Percentiles rank a stretch among this genome's conserved stretches.
Conservation (phyloP, 2,888 invertebrate species). For the Apodemia zela region DNA sequence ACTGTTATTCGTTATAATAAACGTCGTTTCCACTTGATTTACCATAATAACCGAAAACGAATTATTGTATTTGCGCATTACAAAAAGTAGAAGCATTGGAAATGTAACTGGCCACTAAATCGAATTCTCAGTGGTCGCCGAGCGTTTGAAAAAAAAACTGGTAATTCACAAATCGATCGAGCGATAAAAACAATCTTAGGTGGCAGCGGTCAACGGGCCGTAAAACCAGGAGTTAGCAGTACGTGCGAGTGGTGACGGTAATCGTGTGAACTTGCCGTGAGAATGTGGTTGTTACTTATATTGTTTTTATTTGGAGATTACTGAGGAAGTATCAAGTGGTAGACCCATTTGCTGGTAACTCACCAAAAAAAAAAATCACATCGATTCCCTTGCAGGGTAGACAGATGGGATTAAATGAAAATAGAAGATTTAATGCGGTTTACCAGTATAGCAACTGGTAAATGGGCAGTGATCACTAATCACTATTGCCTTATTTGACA, state of each 20-base stretch:
- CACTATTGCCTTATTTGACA: no score
- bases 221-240: constrained; percentile 58
- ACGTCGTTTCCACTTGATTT: constrained; percentile 8
- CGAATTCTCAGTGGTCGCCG: constrained; percentile 32
- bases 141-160: constrained; percentile 31
- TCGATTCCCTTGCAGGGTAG: no score
- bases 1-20: constrained; percentile 3
- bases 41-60: constrained; percentile 6
- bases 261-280: constrained; percentile 64
- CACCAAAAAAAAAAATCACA: not conserved
- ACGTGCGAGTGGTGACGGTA: constrained; percentile 56
- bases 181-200: constrained; percentile 40
- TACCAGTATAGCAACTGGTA: no score
- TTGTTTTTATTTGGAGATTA: constrained; percentile 3
- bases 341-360: not conserved
- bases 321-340: not conserved
- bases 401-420: no score
- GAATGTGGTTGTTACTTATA: constrained; percentile 54
- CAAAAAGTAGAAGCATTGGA: constrained; percentile 26
- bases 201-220: constrained; percentile 58
- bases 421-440: no score
- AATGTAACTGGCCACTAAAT: constrained; percentile 34
- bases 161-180: constrained; percentile 41
- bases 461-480: no score
- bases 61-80: constrained; percentile 16